phyloP scores from a whole-genome alignment of 2,888 invertebrate genomes.

The Phaonia tiefii region DNA sequence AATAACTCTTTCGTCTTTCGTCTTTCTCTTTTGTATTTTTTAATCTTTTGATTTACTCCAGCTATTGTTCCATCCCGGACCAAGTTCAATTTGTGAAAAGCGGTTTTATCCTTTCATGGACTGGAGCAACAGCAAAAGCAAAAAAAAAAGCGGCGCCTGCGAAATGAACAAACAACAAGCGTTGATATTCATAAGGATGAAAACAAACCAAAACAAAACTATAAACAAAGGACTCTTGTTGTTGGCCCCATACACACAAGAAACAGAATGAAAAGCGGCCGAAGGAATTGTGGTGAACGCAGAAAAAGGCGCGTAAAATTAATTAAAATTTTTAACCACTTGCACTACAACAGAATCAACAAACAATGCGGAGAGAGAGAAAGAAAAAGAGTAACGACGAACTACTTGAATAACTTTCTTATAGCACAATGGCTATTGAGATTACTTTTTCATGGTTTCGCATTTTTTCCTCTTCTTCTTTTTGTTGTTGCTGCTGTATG shows the following conservation, averaged over 20 bases:
- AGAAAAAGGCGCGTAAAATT: conserved; percentile 54
- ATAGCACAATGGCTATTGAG: conserved; percentile 35
- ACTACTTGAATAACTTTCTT: conserved; percentile 42
- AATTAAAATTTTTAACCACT: conserved; percentile 49
- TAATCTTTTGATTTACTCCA: too few species aligned
- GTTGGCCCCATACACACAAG: too few species aligned
- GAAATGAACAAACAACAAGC: conserved; percentile 25
- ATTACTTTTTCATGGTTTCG: conserved; percentile 22
- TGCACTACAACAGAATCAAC: conserved; percentile 22
- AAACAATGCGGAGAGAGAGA: conserved; percentile 3
- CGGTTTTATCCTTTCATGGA: too few species aligned
- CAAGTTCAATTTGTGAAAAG: too few species aligned
- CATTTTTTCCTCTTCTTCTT: not conserved
- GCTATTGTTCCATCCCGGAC: too few species aligned
- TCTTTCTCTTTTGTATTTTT: too few species aligned
- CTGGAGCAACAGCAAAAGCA: too few species aligned
- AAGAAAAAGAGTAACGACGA: conserved; percentile 23
- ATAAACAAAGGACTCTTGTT: conserved; percentile 7
- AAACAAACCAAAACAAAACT: conserved; percentile 21
- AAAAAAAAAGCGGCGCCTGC: not conserved
- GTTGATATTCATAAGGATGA: conserved; percentile 14
- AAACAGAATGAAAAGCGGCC: not conserved
- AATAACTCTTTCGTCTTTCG: too few species aligned
- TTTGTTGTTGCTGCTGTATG: conserved; percentile 9
- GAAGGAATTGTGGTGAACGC: conserved; percentile 19